phyloP scores from a whole-genome alignment of 2,888 invertebrate species.

The Nephrocerus scutellatus region DNA sequence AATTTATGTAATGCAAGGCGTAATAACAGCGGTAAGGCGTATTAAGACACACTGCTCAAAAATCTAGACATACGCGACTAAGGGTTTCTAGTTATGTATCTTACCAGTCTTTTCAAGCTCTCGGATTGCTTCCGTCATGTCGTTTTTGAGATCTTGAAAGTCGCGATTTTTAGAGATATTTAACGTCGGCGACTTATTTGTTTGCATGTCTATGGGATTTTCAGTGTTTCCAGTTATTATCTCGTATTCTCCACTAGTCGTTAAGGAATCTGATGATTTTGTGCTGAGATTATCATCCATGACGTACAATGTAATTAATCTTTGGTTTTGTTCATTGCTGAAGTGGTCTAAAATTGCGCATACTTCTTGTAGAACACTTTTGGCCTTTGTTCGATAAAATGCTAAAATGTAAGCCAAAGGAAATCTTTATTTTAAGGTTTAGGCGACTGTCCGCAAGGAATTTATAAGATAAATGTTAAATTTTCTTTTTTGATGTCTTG shows the following conservation, averaged over 20 bases:
- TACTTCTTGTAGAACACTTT: no score
- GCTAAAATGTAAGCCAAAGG: no score
- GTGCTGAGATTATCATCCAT: conserved; percentile 62
- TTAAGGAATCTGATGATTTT: conserved; percentile 61
- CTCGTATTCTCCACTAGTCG: conserved; percentile 64
- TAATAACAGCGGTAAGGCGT: no score
- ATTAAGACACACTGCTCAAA: not conserved
- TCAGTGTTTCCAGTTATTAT: conserved; percentile 51
- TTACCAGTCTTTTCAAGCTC: conserved; percentile 34
- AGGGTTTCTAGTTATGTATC: conserved; percentile 23
- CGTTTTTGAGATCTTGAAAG: conserved; percentile 56
- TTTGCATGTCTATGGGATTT: conserved; percentile 38
- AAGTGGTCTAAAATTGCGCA: no score
- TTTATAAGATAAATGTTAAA: no score
- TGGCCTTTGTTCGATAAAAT: no score
- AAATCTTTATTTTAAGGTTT: no score
- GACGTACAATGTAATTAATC: no score
- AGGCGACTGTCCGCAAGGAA: no score
- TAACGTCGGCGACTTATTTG: conserved; percentile 50
- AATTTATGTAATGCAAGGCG: no score
- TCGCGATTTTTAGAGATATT: conserved; percentile 60
- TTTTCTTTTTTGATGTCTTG: no score
- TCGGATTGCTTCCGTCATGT: conserved; percentile 53
- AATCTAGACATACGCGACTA: not conserved
- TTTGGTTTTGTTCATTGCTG: no score